phyloP scores from a whole-genome alignment of 2,113 vertebrate genomes.

The Ranitomeya imitator region DNA sequence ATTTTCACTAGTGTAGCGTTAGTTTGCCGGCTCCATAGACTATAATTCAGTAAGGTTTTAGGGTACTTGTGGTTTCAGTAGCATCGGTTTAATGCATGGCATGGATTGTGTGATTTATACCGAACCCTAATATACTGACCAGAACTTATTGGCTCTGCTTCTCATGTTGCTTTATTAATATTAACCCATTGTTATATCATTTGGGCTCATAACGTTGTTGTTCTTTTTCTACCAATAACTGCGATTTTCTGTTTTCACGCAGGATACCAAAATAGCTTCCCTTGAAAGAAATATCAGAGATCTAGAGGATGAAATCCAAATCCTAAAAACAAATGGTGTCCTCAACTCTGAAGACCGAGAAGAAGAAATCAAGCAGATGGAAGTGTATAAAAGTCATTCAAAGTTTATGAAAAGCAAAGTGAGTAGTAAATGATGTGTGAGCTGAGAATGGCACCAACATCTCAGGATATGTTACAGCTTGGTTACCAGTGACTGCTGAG shows the following conservation, averaged over 20 bases:
- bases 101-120: background rate
- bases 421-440: background rate
- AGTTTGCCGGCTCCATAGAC: no score
- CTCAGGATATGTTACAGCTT: background rate
- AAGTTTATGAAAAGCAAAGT: slow-evolving; percentile 99
- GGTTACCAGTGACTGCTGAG: background rate
- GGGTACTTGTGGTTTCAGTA: background rate
- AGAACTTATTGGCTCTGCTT: slow-evolving; percentile 1
- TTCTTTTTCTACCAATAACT: background rate
- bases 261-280: slow-evolving; percentile 99
- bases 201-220: background rate
- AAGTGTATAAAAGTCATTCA: slow-evolving; percentile 99
- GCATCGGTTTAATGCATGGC: background rate
- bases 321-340: slow-evolving; percentile 95
- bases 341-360: slow-evolving; percentile 94
- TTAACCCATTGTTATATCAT: background rate
- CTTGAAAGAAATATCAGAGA: slow-evolving; percentile 97
- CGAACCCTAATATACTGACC: slow-evolving; percentile 3
- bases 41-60: no score
- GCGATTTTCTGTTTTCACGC: slow-evolving; percentile 64
- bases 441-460: background rate
- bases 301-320: slow-evolving; percentile 99
- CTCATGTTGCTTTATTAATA: background rate
- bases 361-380: slow-evolving; percentile 99
- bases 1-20: background rate